Base-by-base conservation (phyloP, 2,113 vertebrate genomes). In the Aegotheles bennettii region DNA sequence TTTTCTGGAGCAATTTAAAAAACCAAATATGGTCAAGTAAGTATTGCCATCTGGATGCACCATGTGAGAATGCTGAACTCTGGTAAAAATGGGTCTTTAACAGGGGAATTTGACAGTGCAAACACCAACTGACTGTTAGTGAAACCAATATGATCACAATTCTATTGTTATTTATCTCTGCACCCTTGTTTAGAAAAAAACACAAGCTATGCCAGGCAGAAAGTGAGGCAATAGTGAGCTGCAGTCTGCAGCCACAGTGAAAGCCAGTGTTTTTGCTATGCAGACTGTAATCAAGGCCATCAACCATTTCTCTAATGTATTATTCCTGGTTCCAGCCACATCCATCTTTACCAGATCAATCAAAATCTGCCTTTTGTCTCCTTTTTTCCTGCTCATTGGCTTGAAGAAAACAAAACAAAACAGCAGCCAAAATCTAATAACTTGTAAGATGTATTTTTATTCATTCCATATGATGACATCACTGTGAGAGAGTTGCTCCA, bases 281-380 rank as follows among this genome's bases (percentile, higher is more conserved):
- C 71, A 89, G 63, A 65, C 48, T 60, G 15, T 82, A 93, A 94
- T 77, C 64, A 87, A 78, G 45, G 13, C 64, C 33, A 95, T 94
- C 90, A 85, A 36, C 91, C 87, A 94, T 23, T 69, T 75, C 40
- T 56, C 36, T 60, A 69, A 90, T 65, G 36, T 70, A 76, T 65
- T 88, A 64, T 71, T 84, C 25, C 51, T 83, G 71, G 43, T 36
- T 90, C 48, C 51, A 86, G 57, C 24, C 53, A 79, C 26, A 76
- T 73, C 24, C 45, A 74, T 79, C 69, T 94, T 95, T 95, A 93
- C 59, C 13, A 67, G 36, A 80, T 78, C 88, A 79, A 38, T 92
- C 71, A 96, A 92, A 96, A 88, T 57, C 21, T 89, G 50, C 29
- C 88, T 81, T 91, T 91, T 77, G 42, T 93, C 93, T 88, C 50